These are phyloP conservation scores for Ormyrus labotus DNA, from an alignment of 2,888 invertebrate species.

Conservation along the genomic window DNA sequence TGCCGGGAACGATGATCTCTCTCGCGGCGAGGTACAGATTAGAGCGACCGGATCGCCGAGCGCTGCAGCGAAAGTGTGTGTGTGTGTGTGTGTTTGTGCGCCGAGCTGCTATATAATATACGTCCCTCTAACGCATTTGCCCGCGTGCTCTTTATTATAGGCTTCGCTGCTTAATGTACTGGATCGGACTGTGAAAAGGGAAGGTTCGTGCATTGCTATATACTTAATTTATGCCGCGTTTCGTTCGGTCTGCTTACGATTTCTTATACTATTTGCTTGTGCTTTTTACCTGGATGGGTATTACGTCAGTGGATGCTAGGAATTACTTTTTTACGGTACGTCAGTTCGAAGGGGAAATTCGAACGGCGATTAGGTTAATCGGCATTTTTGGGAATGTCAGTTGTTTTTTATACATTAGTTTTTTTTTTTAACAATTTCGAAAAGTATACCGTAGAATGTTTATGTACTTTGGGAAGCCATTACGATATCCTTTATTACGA, in stretches of 20 bases:
- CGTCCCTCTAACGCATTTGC: not conserved
- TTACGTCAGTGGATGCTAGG: too few relatives aligned
- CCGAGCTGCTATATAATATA: too few relatives aligned
- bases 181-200: constrained; percentile 17
- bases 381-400: too few relatives aligned
- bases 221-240: not conserved
- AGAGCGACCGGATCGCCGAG: not conserved
- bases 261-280: too few relatives aligned
- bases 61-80: constrained; percentile 1
- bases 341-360: too few relatives aligned
- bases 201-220: not conserved
- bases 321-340: too few relatives aligned
- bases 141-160: constrained; percentile 9
- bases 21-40: not conserved
- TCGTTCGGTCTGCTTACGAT: too few relatives aligned
- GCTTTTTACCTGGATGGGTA: too few relatives aligned
- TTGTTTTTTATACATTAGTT: too few relatives aligned
- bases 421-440: too few relatives aligned
- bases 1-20: constrained; percentile 17
- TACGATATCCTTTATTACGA: not conserved
- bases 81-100: not conserved
- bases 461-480: not conserved
- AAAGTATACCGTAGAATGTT: too few relatives aligned
- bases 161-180: constrained; percentile 21
- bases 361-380: too few relatives aligned